Percentiles rank a stretch among this genome's conserved stretches.
Evolutionary conservation across 2,888 invertebrate species (phyloP).

Genomic region (Geophilus truncorum): DNA sequence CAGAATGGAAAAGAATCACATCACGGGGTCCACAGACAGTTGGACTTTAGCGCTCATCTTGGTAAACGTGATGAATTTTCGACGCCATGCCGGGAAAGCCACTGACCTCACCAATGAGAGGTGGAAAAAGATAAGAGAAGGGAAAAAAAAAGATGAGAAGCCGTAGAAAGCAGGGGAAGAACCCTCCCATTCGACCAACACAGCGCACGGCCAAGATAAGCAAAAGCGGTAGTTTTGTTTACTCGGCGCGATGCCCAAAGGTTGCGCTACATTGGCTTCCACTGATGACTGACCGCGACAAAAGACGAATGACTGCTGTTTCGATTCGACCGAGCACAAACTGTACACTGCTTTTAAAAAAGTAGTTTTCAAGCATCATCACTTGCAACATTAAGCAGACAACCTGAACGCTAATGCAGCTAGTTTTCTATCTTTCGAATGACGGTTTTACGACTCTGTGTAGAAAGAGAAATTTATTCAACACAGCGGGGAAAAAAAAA

Average conservation of each 20-base stretch:
- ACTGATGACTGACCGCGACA: conserved; percentile 10
- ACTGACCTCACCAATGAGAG: conserved; percentile 1
- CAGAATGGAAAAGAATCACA: conserved; percentile 11
- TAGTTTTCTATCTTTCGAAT: not conserved
- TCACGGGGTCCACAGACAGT: not conserved
- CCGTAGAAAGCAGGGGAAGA: not conserved
- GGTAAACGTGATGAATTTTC: conserved; percentile 6
- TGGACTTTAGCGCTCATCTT: conserved; percentile 6
- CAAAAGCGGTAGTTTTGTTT: not conserved
- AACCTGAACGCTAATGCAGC: not conserved
- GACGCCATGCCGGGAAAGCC: not conserved
- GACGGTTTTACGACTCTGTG: not conserved
- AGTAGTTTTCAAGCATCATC: not conserved
- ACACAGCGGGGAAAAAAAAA: not conserved
- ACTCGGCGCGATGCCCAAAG: not conserved
- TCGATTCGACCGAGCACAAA: conserved; percentile 5
- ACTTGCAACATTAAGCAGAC: conserved; percentile 1
- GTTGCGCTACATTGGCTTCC: conserved; percentile 10
- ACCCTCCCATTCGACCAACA: not conserved
- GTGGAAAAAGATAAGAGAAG: not conserved
- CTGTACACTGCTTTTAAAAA: not conserved
- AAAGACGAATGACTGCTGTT: conserved; percentile 6
- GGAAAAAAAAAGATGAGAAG: not conserved
- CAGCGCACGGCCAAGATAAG: not conserved
- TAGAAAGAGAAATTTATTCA: not conserved